Conservation (phyloP, 1,140 invertebrate species). For the Neuroterus valhalla region DNA sequence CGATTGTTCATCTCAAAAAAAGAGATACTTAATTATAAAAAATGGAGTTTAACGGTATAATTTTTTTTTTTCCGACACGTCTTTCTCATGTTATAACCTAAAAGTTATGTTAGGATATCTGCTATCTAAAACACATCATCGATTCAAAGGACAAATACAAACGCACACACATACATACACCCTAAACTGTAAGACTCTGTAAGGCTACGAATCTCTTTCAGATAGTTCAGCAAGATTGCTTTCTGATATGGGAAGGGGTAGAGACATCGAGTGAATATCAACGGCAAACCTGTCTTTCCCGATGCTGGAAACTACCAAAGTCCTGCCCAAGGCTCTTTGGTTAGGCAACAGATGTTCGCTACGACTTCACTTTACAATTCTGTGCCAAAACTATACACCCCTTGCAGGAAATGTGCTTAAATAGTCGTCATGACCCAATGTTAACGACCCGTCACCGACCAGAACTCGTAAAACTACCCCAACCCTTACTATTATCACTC, state of each 20-base stretch:
- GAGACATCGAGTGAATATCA: conserved; percentile 17
- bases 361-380: conserved; percentile 7
- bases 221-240: conserved; percentile 19
- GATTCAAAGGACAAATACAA: too few relatives aligned
- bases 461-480: background rate
- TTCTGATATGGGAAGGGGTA: background rate
- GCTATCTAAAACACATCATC: too few relatives aligned
- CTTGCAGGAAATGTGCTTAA: background rate
- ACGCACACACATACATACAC: too few relatives aligned
- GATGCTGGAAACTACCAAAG: conserved; percentile 10
- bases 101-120: too few relatives aligned
- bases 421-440: conserved; percentile 23
- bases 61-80: too few relatives aligned
- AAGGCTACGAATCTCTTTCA: conserved; percentile 1
- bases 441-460: background rate
- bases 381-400: background rate
- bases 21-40: too few relatives aligned
- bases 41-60: too few relatives aligned
- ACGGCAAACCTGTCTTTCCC: conserved; percentile 6
- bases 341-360: conserved; percentile 16
- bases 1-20: too few relatives aligned
- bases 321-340: conserved; percentile 17
- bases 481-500: background rate
- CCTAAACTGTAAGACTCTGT: background rate
- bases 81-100: too few relatives aligned